phyloP scores from a whole-genome alignment of 2,797 vertebrate species.

The Protonibea diacanthus region DNA sequence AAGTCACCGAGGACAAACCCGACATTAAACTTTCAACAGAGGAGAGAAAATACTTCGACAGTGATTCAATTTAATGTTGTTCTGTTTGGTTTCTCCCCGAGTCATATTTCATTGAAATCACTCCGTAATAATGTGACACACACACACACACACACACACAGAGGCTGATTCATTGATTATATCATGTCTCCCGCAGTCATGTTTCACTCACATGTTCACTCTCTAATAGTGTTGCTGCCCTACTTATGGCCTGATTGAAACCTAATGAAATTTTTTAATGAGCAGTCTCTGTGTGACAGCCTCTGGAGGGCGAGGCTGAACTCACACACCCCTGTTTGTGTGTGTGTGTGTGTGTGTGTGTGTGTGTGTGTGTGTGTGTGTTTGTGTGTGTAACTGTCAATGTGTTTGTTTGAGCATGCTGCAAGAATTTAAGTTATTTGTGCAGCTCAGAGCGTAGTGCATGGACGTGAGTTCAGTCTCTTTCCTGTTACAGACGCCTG shows the following conservation, averaged over 20 bases:
- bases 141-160: slow-evolving; percentile 5
- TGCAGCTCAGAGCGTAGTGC: slow-evolving; percentile 14
- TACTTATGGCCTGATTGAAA: slow-evolving; percentile 75
- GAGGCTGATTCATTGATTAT: slow-evolving; percentile 69
- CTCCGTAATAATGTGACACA: slow-evolving; percentile 44
- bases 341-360: slow-evolving; percentile 1
- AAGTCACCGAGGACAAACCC: slow-evolving; percentile 47
- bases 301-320: slow-evolving; percentile 59
- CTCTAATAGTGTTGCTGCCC: slow-evolving; percentile 61
- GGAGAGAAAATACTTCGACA: slow-evolving; percentile 45
- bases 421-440: slow-evolving; percentile 24
- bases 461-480: slow-evolving; percentile 5
- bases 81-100: slow-evolving; percentile 33
- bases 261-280: slow-evolving; percentile 81
- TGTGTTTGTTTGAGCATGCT: slow-evolving; percentile 19
- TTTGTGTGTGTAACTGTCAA: slow-evolving; percentile 2
- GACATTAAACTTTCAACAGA: slow-evolving; percentile 55
- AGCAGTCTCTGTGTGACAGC: slow-evolving; percentile 63
- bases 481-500: slow-evolving; percentile 26
- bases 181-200: slow-evolving; percentile 75
- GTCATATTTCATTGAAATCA: slow-evolving; percentile 58
- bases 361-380: slow-evolving; percentile 7
- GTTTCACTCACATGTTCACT: slow-evolving; percentile 68
- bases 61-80: slow-evolving; percentile 62
- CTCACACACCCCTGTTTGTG: slow-evolving; percentile 29